Evolutionary conservation across 2,797 vertebrate species (phyloP).

Genomic region (Loris lydekkerianus): DNA sequence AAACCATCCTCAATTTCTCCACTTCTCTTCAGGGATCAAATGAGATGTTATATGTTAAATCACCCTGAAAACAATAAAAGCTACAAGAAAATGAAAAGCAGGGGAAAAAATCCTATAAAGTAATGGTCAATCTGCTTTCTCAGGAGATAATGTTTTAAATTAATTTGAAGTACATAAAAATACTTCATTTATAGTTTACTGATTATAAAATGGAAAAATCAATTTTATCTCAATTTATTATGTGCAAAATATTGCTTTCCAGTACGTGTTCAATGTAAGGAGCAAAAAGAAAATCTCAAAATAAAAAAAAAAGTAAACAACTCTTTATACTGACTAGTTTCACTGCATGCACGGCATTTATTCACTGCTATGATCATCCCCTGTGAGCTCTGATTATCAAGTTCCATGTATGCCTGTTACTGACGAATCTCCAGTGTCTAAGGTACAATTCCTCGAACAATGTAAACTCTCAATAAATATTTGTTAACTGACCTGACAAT

Average conservation of each 20-base stretch:
- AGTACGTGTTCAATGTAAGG: background rate
- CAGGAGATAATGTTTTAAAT: background rate
- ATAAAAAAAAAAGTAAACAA: background rate
- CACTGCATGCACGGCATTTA: background rate
- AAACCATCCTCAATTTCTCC: background rate
- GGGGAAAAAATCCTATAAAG: background rate
- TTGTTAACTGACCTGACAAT: constrained; percentile 65
- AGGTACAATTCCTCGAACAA: background rate
- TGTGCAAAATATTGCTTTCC: background rate
- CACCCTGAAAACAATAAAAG: background rate
- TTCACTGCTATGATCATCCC: background rate
- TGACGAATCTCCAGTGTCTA: background rate
- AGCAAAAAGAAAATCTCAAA: background rate
- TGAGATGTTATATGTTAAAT: background rate
- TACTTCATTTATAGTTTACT: background rate
- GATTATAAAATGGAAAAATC: background rate
- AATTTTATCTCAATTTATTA: background rate
- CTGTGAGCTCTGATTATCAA: background rate
- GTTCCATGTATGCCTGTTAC: background rate
- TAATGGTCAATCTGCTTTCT: background rate
- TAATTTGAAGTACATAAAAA: background rate
- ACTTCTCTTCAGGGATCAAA: background rate
- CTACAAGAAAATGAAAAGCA: background rate
- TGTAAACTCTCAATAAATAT: constrained; percentile 51
- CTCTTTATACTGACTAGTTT: background rate